Evolutionary conservation across 2,888 invertebrate genomes (phyloP).

Genomic region (Caenorhabditis drosophilae): DNA sequence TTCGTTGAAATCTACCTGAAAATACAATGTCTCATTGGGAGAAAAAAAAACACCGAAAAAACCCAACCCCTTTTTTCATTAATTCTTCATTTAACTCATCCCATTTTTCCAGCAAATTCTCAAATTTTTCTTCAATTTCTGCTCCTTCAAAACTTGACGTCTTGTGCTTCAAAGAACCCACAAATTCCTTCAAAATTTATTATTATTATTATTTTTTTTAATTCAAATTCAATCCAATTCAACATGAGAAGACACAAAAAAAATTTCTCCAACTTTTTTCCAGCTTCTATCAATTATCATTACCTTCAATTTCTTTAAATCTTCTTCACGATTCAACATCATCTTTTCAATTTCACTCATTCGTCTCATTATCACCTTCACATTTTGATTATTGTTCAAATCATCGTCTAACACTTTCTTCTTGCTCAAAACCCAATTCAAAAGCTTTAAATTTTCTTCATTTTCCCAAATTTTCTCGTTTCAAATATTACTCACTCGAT

Average conservation of each 20-base stretch:
- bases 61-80: conserved; percentile 4
- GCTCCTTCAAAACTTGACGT: conserved; percentile 15
- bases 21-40: background rate
- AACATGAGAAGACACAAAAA: too few species aligned
- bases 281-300: background rate
- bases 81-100: conserved; percentile 18
- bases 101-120: conserved; percentile 20
- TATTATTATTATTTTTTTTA: background rate
- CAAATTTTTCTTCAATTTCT: conserved; percentile 23
- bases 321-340: conserved; percentile 13
- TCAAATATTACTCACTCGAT: conserved; percentile 2
- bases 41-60: background rate
- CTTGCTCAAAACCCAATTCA: conserved; percentile 10
- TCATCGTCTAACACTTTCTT: conserved; percentile 10
- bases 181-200: background rate
- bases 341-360: conserved; percentile 35
- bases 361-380: conserved; percentile 17
- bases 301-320: conserved; percentile 10
- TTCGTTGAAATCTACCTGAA: conserved; percentile 21
- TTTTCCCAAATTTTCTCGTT: background rate
- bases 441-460: conserved; percentile 1
- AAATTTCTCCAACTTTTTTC: too few species aligned
- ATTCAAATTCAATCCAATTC: too few species aligned
- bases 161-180: background rate
- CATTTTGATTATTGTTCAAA: conserved; percentile 1